Evolutionary conservation across 1,140 invertebrate species (phyloP), one percentile per base, ranked within the genome.

Genomic region (Bombus terrestris): DNA sequence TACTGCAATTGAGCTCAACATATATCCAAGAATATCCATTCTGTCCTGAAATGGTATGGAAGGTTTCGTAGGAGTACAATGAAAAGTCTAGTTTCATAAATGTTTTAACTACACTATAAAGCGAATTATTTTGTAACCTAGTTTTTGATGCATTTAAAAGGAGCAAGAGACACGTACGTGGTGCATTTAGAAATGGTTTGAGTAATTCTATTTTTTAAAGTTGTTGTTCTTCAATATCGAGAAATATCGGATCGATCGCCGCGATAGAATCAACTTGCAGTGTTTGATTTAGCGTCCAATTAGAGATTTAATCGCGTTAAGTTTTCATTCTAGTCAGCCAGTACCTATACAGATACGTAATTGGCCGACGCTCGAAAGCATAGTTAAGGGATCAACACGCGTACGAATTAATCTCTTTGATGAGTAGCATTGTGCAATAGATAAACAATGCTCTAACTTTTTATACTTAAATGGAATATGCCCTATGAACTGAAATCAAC

Each of bases 401-500:
- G 47, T 75, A 75, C 22, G 32, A 35, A 25, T 12, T 25, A 35
- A 47, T 57, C 57, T 75, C 73, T 75, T 75, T 75, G 43, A 75
- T 75, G 73, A 57, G 35, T 37, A 75, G 73, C 32, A 53, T 53
- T 53, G n/a, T 35, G 39, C 37, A 37, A 28, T 35, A 47, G 47
- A 35, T 57, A 75, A 75, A 25, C 47, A 35, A 22, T 0, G 15
- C 39, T 62, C 12, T 77, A 77, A 47, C n/a, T 5, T 28, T 25
- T 53, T 35, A 35, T 18, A 32, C 5, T 32, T 53, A 53, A 53
- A 53, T 22, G 47, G 18, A 53, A 53, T 53, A 22, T 2, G 47
- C 0, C 6, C 18, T 22, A 22, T 0, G 6, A 22, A 53, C 18
- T 2, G 18, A 22, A 22, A 2, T 22, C 47, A 53, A 22, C 6